Percentiles rank a stretch among this genome's conserved stretches.
Evolutionary conservation across 2,888 invertebrate genomes (phyloP).

Genomic region (Latrodectus elegans): DNA sequence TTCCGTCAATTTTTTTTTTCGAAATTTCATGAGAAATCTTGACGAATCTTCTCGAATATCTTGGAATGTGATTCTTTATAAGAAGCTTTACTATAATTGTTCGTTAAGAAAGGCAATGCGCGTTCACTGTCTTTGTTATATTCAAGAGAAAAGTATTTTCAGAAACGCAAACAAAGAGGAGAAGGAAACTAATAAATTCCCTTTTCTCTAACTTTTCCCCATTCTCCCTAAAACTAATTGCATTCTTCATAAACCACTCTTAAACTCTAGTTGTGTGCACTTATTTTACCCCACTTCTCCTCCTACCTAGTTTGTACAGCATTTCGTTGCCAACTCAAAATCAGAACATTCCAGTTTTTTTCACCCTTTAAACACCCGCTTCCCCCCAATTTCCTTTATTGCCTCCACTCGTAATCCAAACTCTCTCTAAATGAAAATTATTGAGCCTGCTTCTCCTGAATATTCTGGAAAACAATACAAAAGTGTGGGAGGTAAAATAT

Average conservation of each 20-base stretch:
- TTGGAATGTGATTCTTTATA: too few species aligned
- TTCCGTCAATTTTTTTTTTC: too few species aligned
- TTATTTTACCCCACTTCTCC: slow-evolving; percentile 50
- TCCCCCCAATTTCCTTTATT: slow-evolving; percentile 44
- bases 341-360: too few species aligned
- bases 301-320: not conserved
- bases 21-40: too few species aligned
- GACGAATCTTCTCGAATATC: too few species aligned
- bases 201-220: slow-evolving; percentile 16
- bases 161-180: too few species aligned
- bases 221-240: slow-evolving; percentile 55
- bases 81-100: too few species aligned
- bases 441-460: slow-evolving; percentile 47
- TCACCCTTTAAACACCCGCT: not conserved
- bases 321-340: too few species aligned
- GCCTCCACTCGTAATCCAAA: slow-evolving; percentile 25
- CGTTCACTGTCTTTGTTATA: too few species aligned
- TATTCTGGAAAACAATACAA: slow-evolving; percentile 63
- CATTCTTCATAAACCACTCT: slow-evolving; percentile 68
- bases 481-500: slow-evolving; percentile 65
- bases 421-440: slow-evolving; percentile 63
- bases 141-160: too few species aligned
- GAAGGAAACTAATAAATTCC: too few species aligned
- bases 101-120: too few species aligned
- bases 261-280: slow-evolving; percentile 48